Evolutionary conservation across 2,888 invertebrate genomes (phyloP).

Genomic region (Keiferia lycopersicella): DNA sequence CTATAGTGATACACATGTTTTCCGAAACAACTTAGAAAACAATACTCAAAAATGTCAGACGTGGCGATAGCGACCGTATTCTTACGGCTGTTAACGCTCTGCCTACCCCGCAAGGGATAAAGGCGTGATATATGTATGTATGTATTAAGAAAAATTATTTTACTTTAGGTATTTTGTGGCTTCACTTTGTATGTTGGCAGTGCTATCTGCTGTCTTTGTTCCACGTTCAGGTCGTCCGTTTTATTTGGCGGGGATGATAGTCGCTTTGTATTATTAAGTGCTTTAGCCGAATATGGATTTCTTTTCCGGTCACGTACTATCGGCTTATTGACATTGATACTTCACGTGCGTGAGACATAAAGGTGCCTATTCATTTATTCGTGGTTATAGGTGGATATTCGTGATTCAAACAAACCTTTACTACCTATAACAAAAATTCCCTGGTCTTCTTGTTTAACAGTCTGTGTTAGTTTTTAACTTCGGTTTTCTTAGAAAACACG

Average conservation of each 20-base stretch:
- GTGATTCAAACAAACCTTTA: not conserved
- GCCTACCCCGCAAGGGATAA: too few relatives aligned
- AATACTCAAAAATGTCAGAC: too few relatives aligned
- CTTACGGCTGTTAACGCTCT: too few relatives aligned
- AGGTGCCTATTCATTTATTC: not conserved
- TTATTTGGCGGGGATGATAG: constrained; percentile 38
- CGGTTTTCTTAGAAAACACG: not conserved
- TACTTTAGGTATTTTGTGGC: too few relatives aligned
- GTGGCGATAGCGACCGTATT: too few relatives aligned
- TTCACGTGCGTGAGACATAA: constrained; percentile 38
- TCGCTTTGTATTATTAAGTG: constrained; percentile 36
- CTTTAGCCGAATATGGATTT: constrained; percentile 38
- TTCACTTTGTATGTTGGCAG: too few relatives aligned
- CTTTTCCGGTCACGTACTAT: constrained; percentile 34
- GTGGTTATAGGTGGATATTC: not conserved
- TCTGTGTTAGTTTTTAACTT: not conserved
- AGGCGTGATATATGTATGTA: too few relatives aligned
- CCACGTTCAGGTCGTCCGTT: constrained; percentile 33
- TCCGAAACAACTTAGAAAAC: too few relatives aligned
- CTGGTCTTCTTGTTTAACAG: not conserved
- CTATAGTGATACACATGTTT: too few relatives aligned
- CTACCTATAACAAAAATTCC: too few relatives aligned
- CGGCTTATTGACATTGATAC: constrained; percentile 39
- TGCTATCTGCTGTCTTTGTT: not conserved
- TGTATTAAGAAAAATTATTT: too few relatives aligned